These are phyloP conservation scores for Catajapyx aquilonaris DNA, from an alignment of 1,140 invertebrate genomes.

Conservation along the genomic window DNA sequence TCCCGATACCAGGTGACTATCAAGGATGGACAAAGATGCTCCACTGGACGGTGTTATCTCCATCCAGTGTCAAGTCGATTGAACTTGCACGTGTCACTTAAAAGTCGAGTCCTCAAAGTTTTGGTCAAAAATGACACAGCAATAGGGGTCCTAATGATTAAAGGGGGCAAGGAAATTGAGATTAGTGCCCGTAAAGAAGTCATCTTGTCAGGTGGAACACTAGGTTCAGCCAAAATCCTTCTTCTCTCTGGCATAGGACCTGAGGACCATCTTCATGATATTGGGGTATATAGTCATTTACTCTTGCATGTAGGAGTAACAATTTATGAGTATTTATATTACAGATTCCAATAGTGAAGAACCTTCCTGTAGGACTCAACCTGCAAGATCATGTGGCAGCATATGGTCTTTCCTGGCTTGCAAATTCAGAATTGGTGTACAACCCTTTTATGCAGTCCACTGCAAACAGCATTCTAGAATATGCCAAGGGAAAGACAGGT, in stretches of 20 bases:
- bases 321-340: constrained; percentile 1
- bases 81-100: too few relatives aligned
- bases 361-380: constrained; percentile 23
- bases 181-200: constrained; percentile 17
- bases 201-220: constrained; percentile 19
- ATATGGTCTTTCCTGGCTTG: constrained; percentile 8
- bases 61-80: too few relatives aligned
- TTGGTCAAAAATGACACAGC: too few relatives aligned
- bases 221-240: constrained; percentile 21
- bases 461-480: too few relatives aligned
- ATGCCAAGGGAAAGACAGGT: too few relatives aligned
- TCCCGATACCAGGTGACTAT: neutral
- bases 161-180: too few relatives aligned
- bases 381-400: constrained; percentile 20
- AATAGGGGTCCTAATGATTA: too few relatives aligned
- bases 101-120: too few relatives aligned
- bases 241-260: constrained; percentile 30
- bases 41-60: neutral
- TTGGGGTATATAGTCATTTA: constrained; percentile 11
- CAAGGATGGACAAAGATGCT: neutral
- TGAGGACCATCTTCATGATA: constrained; percentile 17
- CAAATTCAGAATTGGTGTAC: neutral
- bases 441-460: neutral
- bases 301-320: constrained; percentile 2
- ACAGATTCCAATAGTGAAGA: constrained; percentile 11